Evolutionary conservation across 2,888 invertebrate genomes (phyloP), one percentile per base, ranked within the genome.

Genomic region (Parthenolecanium corni): DNA sequence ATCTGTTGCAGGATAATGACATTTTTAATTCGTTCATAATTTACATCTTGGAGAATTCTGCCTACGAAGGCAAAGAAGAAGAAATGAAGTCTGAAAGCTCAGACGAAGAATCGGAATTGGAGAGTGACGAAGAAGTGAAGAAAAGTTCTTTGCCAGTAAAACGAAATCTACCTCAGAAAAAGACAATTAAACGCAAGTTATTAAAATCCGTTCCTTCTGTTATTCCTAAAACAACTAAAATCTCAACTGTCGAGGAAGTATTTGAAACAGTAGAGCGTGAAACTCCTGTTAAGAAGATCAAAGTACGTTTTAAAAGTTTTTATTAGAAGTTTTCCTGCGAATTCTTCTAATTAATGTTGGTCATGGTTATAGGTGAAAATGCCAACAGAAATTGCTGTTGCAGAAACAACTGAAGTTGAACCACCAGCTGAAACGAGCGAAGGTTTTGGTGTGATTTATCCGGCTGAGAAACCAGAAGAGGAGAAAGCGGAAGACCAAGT

Each of bases 241-340:
- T n/a, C n/a, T n/a, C n/a, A n/a, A 31, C 68, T 31, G 66, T 75
- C 20, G 77, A 78, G 68, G 78, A 81, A 67, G 76, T 80, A 46
- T 80, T 81, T 71, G 82, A 82, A 67, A 72, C 73, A 66, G 72
- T 74, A 46, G 74, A 74, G 66, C 71, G 74, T 57, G 76, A 74
- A 64, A n/a, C n/a, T n/a, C 70, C 69, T 44, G 74, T 72, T 63
- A 74, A 74, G 46, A 79, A 76, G 71, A 79, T 81, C 47, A 79
- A 79, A 69, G 68, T 82, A 21, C 80, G 76, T 69, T 75, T 77
- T 18, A n/a, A 54, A 12, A 16, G 9, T 9, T 46, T 46, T 14
- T 16, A 6, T 6, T 46, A 14, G 12, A 14, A n/a, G 5, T n/a
- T 46, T 46, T 14, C 12, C 9, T 46, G 18, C 18, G 11, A 46